Conservation (phyloP, 2,113 vertebrate species). For the Sakesphorus luctuosus region DNA sequence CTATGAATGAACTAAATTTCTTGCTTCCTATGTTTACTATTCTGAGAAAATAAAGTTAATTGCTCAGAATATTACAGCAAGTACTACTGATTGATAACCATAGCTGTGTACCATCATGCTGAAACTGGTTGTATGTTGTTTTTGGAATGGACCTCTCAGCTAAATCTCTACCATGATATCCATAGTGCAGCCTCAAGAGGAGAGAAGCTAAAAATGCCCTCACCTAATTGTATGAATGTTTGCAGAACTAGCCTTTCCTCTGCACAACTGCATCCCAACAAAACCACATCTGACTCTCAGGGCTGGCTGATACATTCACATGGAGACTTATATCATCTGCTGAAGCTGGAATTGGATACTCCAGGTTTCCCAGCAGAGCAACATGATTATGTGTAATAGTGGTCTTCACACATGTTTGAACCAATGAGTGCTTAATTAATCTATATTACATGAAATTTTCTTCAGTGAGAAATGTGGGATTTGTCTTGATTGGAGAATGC, state of each 20-base stretch:
- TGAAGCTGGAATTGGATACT: background rate
- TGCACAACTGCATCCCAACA: background rate
- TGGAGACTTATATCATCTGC: background rate
- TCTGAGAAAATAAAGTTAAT: background rate
- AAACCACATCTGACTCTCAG: background rate
- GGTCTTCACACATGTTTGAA: background rate
- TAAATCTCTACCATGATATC: background rate
- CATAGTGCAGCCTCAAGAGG: background rate
- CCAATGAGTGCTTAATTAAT: background rate
- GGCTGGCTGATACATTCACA: background rate
- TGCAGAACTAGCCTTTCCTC: background rate
- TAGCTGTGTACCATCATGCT: background rate
- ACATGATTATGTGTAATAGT: background rate
- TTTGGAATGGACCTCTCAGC: background rate
- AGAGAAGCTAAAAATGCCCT: background rate
- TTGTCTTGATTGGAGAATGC: background rate
- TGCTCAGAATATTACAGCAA: background rate
- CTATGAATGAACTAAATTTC: background rate
- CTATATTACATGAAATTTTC: background rate
- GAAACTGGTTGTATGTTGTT: background rate
- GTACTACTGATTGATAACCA: background rate
- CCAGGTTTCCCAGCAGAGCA: background rate
- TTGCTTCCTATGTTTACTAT: background rate
- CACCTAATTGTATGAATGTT: fast-evolving
- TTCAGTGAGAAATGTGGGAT: background rate